phyloP scores from a whole-genome alignment of 2,888 invertebrate genomes.

The Heliconius aoede region DNA sequence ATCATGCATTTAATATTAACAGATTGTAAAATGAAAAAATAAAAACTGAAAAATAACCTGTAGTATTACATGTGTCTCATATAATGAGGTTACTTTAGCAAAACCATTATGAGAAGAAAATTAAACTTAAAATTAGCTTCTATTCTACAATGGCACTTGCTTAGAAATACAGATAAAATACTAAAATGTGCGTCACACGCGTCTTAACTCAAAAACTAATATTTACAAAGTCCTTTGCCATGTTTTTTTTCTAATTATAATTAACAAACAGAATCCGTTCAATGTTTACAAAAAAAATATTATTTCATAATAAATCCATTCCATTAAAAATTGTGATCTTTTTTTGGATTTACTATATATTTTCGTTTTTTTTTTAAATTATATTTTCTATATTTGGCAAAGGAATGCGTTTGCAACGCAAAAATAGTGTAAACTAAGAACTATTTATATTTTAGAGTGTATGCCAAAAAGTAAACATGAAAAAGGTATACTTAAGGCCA shows the following conservation, averaged over 20 bases:
- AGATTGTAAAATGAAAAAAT: constrained; percentile 9
- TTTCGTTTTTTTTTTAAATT: constrained; percentile 45
- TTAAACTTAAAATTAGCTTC: constrained; percentile 62
- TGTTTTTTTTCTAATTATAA: constrained; percentile 48
- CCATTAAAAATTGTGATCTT: constrained; percentile 49
- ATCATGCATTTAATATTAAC: constrained; percentile 32
- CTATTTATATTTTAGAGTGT: constrained; percentile 27
- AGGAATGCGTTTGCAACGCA: constrained; percentile 73
- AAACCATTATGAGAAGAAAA: constrained; percentile 59
- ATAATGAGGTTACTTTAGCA: constrained; percentile 50
- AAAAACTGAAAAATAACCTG: constrained; percentile 37
- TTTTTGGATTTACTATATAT: constrained; percentile 48
- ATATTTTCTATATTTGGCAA: constrained; percentile 55
- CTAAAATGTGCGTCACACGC: constrained; percentile 71
- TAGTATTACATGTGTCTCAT: constrained; percentile 38
- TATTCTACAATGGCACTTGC: constrained; percentile 67
- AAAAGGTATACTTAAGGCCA: constrained; percentile 15
- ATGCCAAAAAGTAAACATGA: constrained; percentile 39
- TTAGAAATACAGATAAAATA: constrained; percentile 55
- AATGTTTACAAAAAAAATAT: not conserved
- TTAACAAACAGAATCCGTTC: constrained; percentile 6
- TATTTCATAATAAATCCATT: constrained; percentile 47
- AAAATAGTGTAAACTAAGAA: constrained; percentile 43
- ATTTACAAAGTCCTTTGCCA: constrained; percentile 68
- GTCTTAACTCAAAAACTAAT: constrained; percentile 55